These are phyloP conservation scores for Denticeps clupeoides DNA, from an alignment of 2,797 vertebrate genomes.

Conservation along the genomic window DNA sequence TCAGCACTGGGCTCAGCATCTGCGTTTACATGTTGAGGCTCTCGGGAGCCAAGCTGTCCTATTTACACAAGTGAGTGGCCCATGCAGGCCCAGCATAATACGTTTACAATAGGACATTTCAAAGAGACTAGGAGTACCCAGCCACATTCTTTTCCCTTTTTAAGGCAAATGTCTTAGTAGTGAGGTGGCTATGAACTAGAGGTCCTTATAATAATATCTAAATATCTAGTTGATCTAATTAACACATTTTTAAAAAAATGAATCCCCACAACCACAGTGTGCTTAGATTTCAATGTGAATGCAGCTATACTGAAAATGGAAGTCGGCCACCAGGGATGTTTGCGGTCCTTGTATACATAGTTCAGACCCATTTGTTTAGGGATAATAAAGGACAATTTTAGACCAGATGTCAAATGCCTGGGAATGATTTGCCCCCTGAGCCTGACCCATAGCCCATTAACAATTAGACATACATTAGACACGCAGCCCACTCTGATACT, in stretches of 20 bases:
- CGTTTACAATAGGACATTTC: slow-evolving; percentile 47
- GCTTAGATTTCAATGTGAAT: no score
- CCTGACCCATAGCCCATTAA: slow-evolving; percentile 2
- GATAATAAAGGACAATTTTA: slow-evolving; percentile 3
- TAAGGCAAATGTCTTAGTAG: no score
- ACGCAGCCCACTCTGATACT: neutral
- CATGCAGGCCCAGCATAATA: slow-evolving; percentile 39
- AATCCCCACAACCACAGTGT: no score
- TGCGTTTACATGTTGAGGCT: slow-evolving; percentile 14
- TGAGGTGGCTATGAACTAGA: no score
- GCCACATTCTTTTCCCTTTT: slow-evolving; percentile 63
- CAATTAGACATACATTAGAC: neutral
- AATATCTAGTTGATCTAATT: no score
- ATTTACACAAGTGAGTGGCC: slow-evolving; percentile 46
- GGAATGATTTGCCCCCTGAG: slow-evolving; percentile 3
- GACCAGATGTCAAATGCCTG: slow-evolving; percentile 6
- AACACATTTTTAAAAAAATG: no score
- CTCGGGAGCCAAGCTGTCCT: slow-evolving; percentile 20
- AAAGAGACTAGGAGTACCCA: slow-evolving; percentile 36
- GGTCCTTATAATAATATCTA: no score
- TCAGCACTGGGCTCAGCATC: slow-evolving; percentile 10
- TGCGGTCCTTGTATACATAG: no score
- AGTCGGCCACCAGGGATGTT: no score
- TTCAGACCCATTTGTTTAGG: no score
- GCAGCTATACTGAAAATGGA: no score